Evolutionary conservation across 2,888 invertebrate genomes (phyloP).

Genomic region (Aromia moschata): DNA sequence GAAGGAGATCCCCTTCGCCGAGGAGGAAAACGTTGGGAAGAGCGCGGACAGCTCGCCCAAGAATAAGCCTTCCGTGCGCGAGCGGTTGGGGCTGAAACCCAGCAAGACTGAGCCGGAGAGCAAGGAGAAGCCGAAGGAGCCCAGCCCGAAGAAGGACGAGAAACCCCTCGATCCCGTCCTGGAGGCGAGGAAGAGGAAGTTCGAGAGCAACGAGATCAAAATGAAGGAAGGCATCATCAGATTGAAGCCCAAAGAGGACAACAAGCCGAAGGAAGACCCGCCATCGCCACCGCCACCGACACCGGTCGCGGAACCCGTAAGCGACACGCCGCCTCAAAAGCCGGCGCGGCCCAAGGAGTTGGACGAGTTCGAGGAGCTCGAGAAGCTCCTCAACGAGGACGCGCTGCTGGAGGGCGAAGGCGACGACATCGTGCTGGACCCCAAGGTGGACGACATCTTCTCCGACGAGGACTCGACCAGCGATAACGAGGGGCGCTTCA

Average conservation of each 20-base stretch:
- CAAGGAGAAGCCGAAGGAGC: slow-evolving; percentile 22
- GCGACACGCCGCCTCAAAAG: slow-evolving; percentile 19
- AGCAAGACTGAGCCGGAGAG: slow-evolving; percentile 39
- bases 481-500: slow-evolving; percentile 61
- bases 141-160: slow-evolving; percentile 35
- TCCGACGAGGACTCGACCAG: slow-evolving; percentile 60
- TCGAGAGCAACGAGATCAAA: slow-evolving; percentile 64
- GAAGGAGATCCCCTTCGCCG: slow-evolving; percentile 34
- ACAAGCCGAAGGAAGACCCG: slow-evolving; percentile 31
- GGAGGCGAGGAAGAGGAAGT: slow-evolving; percentile 66
- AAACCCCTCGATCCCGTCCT: slow-evolving; percentile 61
- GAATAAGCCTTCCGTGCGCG: slow-evolving; percentile 41
- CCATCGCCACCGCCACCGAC: slow-evolving; percentile 3
- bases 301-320: slow-evolving; percentile 14
- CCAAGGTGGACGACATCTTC: slow-evolving; percentile 57
- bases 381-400: slow-evolving; percentile 45
- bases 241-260: slow-evolving; percentile 55
- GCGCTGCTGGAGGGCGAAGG: slow-evolving; percentile 44
- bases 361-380: slow-evolving; percentile 43
- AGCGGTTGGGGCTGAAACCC: slow-evolving; percentile 48
- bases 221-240: slow-evolving; percentile 65
- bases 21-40: slow-evolving; percentile 28
- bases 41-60: slow-evolving; percentile 17
- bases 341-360: slow-evolving; percentile 24
- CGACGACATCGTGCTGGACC: slow-evolving; percentile 50